Evolutionary conservation across 2,797 vertebrate genomes (phyloP), one percentile per base, ranked within the genome.

Genomic region (Agapornis canus): DNA sequence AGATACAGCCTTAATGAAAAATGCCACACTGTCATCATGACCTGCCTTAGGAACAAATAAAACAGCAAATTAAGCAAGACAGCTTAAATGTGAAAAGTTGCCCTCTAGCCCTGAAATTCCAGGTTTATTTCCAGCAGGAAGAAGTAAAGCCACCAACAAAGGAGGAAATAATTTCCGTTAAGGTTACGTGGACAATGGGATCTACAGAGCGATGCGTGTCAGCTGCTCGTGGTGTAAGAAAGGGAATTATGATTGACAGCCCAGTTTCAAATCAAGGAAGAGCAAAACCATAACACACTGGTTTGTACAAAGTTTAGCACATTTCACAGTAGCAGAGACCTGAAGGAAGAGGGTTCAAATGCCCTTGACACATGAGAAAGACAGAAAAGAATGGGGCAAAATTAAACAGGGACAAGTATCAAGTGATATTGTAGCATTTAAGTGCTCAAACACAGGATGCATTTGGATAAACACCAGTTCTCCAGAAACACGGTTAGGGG

Each of bases 81-180:
- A 71, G 47, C 48, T 95, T 92, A 84, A 91, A 94, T 31, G 79
- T 39, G 54, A 82, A 78, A 96, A 95, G 69, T 27, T 81, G 49
- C 77, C 90, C 29, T 80, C 83, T 75, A 69, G 94, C 93, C 75
- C 43, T 83, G 60, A 92, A 92, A 96, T 92, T 94, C 72, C 43
- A 83, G 29, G 40, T 95, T 85, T 71, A 84, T 89, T 95, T 91
- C 81, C 90, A 63, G 49, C 45, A 93, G 84, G 78, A 94, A 90
- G 77, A 95, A 95, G 57, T 92, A 87, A 86, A 94, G 68, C 49
- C 84, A 92, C 78, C 61, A 82, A 93, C 61, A 82, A 94, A 94
- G 77, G 61, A 94, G 87, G 32, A 91, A 82, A 91, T 80, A 43
- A 14, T 35, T 85, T 83, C 48, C 64, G 94, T 94, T 96, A 90